Base-by-base conservation (phyloP, 2,113 vertebrate species). In the Microcebus jonahi region DNA sequence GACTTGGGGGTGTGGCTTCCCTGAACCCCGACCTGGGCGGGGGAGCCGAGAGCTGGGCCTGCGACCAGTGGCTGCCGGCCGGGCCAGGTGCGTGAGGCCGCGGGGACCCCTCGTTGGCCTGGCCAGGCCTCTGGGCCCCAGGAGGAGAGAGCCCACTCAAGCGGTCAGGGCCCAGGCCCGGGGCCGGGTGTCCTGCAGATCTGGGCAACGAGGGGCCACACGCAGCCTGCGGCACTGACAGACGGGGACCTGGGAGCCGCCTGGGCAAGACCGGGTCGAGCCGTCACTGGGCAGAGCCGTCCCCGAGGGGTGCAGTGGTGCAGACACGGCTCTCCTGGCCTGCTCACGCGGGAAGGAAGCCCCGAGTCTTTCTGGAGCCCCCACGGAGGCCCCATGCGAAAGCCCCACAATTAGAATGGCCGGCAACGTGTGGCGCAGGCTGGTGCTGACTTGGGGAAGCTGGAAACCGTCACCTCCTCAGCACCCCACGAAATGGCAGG, bases 201-300 rank as follows among this genome's bases (percentile, higher is more conserved):
- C 36, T 29, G 25, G 55, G 55, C 36, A 14, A 25, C 2, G 14
- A 14, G 63, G 53, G 34, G 3, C 15, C 63, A 34, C 31, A 25
- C 5, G 11, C 6, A 27, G 65, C 87, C 45, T 36, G 61, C 0
- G 0, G 36, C 0, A 3, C 36, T 20, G n/a, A 31, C 5, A 3
- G 27, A 31, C 2, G 13, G 29, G 45, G 59, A 12, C 9, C 76
- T 1, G 8, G 25, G 25, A 20, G 50, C 14, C 6, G 1, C 0
- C 3, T 25, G 53, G 65, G 11, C 27, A 50, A 50, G 5, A 39
- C 59, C 21, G 20, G 57, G 11, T 11, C 11, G 55, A 57, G 82
- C 31, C 17, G 11, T 31, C 14, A 31, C 5, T 42, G 15, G 42
- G 71, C 29, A 7, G n/a, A 20, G 5, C 42, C 17, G 82, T 13